Base-by-base conservation (phyloP, 2,113 vertebrate genomes). In the Carassius auratus region DNA sequence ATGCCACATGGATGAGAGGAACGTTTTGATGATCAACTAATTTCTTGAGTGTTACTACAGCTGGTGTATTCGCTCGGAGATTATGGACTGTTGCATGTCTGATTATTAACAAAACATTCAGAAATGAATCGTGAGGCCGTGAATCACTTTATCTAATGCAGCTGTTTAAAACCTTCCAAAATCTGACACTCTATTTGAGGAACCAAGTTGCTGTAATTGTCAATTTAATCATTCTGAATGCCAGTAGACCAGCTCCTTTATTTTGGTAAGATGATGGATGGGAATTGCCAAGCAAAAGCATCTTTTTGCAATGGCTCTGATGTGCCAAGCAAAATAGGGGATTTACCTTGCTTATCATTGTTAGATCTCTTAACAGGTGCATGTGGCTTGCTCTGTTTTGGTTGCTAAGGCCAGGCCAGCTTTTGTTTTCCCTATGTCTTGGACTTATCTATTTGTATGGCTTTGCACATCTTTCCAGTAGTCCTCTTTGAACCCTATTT, bases 91-190 rank as follows among this genome's bases (percentile, higher is more conserved):
- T 55, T 38, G 30, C 73, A 85, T 21, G 76, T 76, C 71, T 77
- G 81, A 77, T 76, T 87, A 80, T 87, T 84, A 81, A 85, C 48
- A 81, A 87, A 87, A 85, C 79, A 80, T 79, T 81, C 55, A 59
- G 73, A 73, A 82, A 82, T 15, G 52, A 62, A 84, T 30, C 38
- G 61, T 61, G 80, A 33, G 61, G 17, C 26, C 74, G 55, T 48
- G 80, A 48, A 81, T 69, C 78, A 78, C 50, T 85, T 52, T 69
- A 59, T 73, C 66, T 74, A 36, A 73, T 45, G 55, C 84, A 85
- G 80, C 79, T 85, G 87, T 75, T 78, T 82, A 26, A 64, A 61
- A 85, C 75, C 61, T 76, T 64, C 36, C 36, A 64, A 62, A 71
- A 68, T 77, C 9, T 59, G 76, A 62, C 81, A 77, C 48, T 50